Evolutionary conservation across 2,113 vertebrate genomes (phyloP), one percentile per base, ranked within the genome.

Genomic region (Tautogolabrus adspersus): DNA sequence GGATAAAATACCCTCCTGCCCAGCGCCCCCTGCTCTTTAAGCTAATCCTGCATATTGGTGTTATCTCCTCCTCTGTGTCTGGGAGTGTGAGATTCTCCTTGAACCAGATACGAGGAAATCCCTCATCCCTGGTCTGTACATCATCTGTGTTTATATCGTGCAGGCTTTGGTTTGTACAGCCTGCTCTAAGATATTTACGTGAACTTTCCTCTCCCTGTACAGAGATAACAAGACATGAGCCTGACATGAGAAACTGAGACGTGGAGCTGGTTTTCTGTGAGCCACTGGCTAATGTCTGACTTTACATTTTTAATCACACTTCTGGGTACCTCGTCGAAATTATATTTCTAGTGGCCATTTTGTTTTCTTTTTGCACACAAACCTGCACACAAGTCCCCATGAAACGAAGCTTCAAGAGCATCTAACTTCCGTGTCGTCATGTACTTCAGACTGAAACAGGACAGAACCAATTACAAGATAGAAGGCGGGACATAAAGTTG

Each of bases 41-140:
- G 21, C 44, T 75, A 47, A 70, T 26, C 63, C 75, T 61, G 61
- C 68, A 49, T 68, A 60, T 77, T 0, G n/a, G 47, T 56, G 66
- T 85, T 84, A 88, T 87, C 87, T 59, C 59, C 49, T 75, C 75
- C 69, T 6, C 7, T 83, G 82, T 74, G 60, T 79, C 60, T 46
- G 3, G 42, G 3, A 26, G 66, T 77, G 61, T 56, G 58, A 72
- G 52, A 26, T 68, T 83, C 60, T 65, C 51, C 57, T 47, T 34
- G 79, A 75, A 26, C 75, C 77, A 83, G 75, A 82, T 60, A 77
- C 5, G 13, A 86, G 62, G 62, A 84, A 83, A 69, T 69, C 81
- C 79, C 71, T 81, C 60, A 67, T 60, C 23, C 42, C 51, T 44
- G 66, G n/a, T 77, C 81, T 72, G 40, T 57, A 56, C 66, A 73